Evolutionary conservation across 2,888 invertebrate genomes (phyloP).

Genomic region (Phania funesta): DNA sequence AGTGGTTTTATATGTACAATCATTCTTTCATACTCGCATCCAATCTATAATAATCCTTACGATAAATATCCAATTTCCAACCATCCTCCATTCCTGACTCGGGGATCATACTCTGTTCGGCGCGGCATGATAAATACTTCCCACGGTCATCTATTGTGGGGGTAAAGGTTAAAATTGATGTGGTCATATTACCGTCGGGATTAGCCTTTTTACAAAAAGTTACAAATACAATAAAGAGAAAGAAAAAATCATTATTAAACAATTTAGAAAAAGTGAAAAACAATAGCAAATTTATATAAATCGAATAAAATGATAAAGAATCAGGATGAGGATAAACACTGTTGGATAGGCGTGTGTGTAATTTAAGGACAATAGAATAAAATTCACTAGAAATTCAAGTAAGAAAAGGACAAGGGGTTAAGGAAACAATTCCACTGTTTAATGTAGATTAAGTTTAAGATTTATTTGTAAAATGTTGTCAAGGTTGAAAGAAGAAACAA

Average conservation of each 20-base stretch:
- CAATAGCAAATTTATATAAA: constrained; percentile 7
- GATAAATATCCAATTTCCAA: constrained; percentile 91
- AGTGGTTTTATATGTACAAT: no score
- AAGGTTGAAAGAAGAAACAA: not conserved
- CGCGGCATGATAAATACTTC: constrained; percentile 88
- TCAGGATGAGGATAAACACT: not conserved
- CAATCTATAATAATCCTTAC: constrained; percentile 83
- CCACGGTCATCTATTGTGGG: constrained; percentile 91
- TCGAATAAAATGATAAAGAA: constrained; percentile 12
- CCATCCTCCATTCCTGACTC: constrained; percentile 89
- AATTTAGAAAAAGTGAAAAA: constrained; percentile 9
- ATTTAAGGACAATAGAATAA: no score
- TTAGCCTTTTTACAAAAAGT: constrained; percentile 74
- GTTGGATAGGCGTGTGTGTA: no score
- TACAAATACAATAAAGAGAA: constrained; percentile 1
- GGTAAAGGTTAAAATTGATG: constrained; percentile 88
- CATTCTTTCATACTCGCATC: not conserved
- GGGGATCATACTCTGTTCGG: constrained; percentile 87
- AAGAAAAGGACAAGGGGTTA: no score
- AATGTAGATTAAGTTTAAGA: not conserved
- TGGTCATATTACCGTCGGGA: constrained; percentile 87
- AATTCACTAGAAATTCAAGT: no score
- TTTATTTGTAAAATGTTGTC: not conserved
- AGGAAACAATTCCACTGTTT: not conserved
- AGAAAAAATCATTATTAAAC: not conserved